Evolutionary conservation across 2,797 vertebrate genomes (phyloP).

Genomic region (Loris lydekkerianus): DNA sequence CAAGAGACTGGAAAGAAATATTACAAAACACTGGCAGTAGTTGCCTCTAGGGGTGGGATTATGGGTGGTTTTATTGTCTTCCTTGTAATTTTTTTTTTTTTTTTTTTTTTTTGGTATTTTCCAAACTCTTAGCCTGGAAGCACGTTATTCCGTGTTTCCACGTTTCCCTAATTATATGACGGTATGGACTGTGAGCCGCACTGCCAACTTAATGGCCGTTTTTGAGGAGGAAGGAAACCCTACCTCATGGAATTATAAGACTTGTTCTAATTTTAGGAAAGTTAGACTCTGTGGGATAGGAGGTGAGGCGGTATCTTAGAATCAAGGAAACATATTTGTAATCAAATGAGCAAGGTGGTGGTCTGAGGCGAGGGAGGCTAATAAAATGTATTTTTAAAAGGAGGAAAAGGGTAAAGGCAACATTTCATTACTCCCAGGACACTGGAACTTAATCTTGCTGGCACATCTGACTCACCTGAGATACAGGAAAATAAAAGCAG

Average conservation of each 20-base stretch:
- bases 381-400: background rate
- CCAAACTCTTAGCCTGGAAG: background rate
- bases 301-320: background rate
- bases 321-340: background rate
- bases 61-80: background rate
- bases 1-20: background rate
- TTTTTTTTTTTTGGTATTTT: background rate
- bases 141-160: background rate
- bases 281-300: background rate
- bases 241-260: background rate
- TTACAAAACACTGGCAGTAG: background rate
- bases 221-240: background rate
- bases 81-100: background rate
- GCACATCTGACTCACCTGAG: background rate
- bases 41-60: background rate
- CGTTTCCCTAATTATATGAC: background rate
- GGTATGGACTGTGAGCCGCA: background rate
- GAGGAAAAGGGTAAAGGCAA: background rate
- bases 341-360: background rate
- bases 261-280: slow-evolving; percentile 21
- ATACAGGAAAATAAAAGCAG: background rate
- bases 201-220: background rate
- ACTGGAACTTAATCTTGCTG: background rate
- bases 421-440: background rate
- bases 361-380: background rate